These are phyloP conservation scores for Psammodynastes pulverulentus DNA, from an alignment of 2,113 vertebrate genomes.

Conservation along the genomic window DNA sequence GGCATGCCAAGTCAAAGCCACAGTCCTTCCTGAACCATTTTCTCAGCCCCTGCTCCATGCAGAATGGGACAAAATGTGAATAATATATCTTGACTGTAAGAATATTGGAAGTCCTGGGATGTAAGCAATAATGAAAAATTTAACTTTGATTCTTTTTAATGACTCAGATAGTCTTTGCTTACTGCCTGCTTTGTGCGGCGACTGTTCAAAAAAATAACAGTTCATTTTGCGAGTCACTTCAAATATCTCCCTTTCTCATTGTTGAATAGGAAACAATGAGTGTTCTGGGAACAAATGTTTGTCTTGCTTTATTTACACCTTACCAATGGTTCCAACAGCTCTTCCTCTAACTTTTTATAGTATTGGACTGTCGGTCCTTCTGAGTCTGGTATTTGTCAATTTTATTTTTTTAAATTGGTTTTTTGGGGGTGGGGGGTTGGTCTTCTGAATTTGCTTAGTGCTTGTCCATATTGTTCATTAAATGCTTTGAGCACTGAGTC, in stretches of 20 bases:
- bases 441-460: neutral
- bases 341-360: neutral
- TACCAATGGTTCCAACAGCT: neutral
- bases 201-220: neutral
- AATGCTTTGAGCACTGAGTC: neutral
- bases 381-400: neutral
- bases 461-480: neutral
- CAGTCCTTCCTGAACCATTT: neutral
- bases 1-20: neutral
- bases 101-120: neutral
- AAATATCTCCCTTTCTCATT: neutral
- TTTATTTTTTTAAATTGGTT: neutral
- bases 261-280: neutral
- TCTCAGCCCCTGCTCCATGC: neutral
- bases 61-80: neutral
- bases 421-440: neutral
- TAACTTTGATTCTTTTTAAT: neutral
- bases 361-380: neutral
- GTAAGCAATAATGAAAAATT: neutral
- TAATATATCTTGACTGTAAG: neutral
- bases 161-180: neutral
- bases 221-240: no score
- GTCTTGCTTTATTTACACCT: neutral
- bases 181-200: neutral
- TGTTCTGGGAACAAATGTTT: neutral